Evolutionary conservation across 1,140 invertebrate species (phyloP).

Genomic region (Phocides pigmalion): DNA sequence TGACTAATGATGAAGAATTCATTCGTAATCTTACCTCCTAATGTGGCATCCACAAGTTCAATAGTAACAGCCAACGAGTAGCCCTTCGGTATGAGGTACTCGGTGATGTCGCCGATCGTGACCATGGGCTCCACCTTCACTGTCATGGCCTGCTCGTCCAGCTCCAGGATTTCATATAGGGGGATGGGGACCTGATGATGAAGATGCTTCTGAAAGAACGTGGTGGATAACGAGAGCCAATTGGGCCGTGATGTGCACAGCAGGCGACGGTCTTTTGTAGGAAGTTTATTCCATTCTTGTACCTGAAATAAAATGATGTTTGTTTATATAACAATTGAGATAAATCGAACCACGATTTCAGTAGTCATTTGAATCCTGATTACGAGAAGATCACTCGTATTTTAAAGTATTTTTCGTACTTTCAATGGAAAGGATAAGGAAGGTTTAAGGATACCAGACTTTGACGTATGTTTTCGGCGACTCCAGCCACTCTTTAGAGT

Average conservation of each 20-base stretch:
- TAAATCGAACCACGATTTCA: too few relatives aligned
- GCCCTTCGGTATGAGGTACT: slow-evolving; percentile 88
- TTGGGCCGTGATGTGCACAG: slow-evolving; percentile 88
- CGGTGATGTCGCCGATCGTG: slow-evolving; percentile 92
- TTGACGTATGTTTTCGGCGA: too few relatives aligned
- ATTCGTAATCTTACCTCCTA: slow-evolving; percentile 80
- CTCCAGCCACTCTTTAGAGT: too few relatives aligned
- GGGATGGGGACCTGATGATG: slow-evolving; percentile 86
- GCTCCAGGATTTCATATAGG: slow-evolving; percentile 88
- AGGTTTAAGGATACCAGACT: too few relatives aligned
- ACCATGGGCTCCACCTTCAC: slow-evolving; percentile 91
- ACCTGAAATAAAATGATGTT: slow-evolving; percentile 69
- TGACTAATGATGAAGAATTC: too few relatives aligned
- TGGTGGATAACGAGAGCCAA: slow-evolving; percentile 88
- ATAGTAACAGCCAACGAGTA: slow-evolving; percentile 92
- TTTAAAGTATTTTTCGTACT: too few relatives aligned
- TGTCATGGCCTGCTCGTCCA: slow-evolving; percentile 86
- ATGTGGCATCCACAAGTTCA: slow-evolving; percentile 92
- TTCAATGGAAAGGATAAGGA: too few relatives aligned
- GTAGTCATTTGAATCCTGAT: too few relatives aligned
- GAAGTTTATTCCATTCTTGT: slow-evolving; percentile 85
- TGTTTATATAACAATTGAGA: too few relatives aligned
- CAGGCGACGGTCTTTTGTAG: slow-evolving; percentile 79
- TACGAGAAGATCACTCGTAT: too few relatives aligned
- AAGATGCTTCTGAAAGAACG: slow-evolving; percentile 86